Base-by-base conservation (phyloP, 1,140 invertebrate genomes). In the Lordiphosa collinella region DNA sequence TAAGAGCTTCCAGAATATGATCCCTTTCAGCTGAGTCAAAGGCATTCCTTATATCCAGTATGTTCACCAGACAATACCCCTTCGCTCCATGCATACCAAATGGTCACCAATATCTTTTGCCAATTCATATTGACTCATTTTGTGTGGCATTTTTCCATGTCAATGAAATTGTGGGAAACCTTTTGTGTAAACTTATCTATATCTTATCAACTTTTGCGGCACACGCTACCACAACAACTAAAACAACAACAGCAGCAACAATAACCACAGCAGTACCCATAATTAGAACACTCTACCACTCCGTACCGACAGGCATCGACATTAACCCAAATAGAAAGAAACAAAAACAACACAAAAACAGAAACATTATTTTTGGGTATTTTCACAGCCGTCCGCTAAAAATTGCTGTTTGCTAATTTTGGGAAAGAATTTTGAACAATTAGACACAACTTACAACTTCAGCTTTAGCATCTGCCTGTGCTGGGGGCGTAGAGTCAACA, bases 241-340 rank as follows among this genome's bases (percentile, higher is more conserved):
- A 31, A 13, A 35, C 7, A 31, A n/a, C 12, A 9, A 12, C 25
- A 22, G 14, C 35, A 10, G 29, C 38, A 49, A 4, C 4, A 9
- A 43, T 16, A 35, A 40, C 18, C 2, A 22, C 18, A 3, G 18
- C 18, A 22, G 14, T 16, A 16, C 1, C 18, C 18, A 22, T 22
- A 22, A 22, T 22, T 22, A 5, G 18, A 22, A 22, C 18, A 22
- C 18, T 22, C 18, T 22, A 22, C 40, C 14, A 16, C 14, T 16
- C 14, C 14, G 14, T 18, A 10, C 1, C 22, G 47, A 31, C 48
- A 44, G 38, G 48, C 31, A 29, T 53, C 32, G 49, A 58, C 54
- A 60, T 65, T 72, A 69, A 72, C 55, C 60, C 66, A 65, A 69
- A 69, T 59, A 72, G 50, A 1, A 13, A 37, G 13, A 37, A 37